Conservation (phyloP, 2,113 vertebrate genomes). For the Heterochromis multidens region DNA sequence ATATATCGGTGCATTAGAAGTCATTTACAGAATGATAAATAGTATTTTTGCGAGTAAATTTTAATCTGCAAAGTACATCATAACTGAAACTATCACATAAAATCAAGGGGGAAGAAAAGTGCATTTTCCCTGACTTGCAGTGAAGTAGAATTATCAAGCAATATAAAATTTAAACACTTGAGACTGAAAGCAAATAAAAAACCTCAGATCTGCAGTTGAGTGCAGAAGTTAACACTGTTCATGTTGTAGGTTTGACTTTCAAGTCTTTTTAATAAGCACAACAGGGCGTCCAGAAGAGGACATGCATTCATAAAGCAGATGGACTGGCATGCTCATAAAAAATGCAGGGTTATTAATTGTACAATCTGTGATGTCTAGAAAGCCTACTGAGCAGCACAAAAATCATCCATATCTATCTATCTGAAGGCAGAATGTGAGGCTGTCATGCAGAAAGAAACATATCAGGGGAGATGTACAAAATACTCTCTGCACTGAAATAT, state of each 20-base stretch:
- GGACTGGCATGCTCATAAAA: slow-evolving; percentile 76
- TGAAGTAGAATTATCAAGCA: neutral
- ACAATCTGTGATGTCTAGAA: slow-evolving; percentile 60
- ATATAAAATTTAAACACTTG: neutral
- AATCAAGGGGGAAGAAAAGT: neutral
- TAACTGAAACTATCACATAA: neutral
- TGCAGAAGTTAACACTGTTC: neutral
- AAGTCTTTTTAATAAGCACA: slow-evolving; percentile 12
- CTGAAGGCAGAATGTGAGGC: slow-evolving; percentile 21
- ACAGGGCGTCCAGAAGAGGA: slow-evolving; percentile 27
- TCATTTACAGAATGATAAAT: neutral
- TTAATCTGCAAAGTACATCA: no score
- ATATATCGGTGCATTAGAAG: neutral
- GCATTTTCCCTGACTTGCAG: neutral
- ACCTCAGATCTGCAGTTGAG: neutral
- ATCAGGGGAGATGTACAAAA: slow-evolving; percentile 6
- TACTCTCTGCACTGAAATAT: slow-evolving; percentile 29
- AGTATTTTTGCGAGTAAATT: neutral
- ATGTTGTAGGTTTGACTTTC: slow-evolving; percentile 20
- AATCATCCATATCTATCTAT: slow-evolving; percentile 20
- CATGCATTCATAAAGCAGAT: slow-evolving; percentile 70
- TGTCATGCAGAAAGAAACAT: slow-evolving; percentile 11
- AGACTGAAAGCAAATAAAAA: neutral
- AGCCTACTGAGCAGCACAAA: slow-evolving; percentile 23
- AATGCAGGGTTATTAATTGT: slow-evolving; percentile 67